These are phyloP conservation scores for Rhabdomys dilectus DNA, from an alignment of 2,113 vertebrate species.

Conservation along the genomic window DNA sequence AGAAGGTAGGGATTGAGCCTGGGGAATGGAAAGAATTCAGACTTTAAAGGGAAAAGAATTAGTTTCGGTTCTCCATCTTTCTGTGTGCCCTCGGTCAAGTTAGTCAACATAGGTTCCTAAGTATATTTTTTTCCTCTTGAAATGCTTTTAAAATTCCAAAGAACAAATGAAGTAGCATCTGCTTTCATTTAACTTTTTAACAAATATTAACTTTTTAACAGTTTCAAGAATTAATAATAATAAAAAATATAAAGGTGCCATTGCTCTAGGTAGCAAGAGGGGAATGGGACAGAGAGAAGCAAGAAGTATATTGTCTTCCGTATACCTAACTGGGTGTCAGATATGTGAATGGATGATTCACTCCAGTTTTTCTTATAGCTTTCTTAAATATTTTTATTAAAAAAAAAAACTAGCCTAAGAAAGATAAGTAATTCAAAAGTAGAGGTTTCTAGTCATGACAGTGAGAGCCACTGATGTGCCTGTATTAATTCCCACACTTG, in stretches of 20 bases:
- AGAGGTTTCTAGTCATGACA: slow-evolving; percentile 25
- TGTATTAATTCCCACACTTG: not conserved
- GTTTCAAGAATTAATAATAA: slow-evolving; percentile 9
- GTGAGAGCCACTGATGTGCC: not conserved
- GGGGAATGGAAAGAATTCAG: not conserved
- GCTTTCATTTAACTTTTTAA: slow-evolving; percentile 13
- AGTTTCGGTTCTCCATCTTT: not conserved
- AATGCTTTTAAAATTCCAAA: slow-evolving; percentile 51
- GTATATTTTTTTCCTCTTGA: slow-evolving; percentile 53
- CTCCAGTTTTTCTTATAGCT: not conserved
- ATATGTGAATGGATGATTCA: not conserved
- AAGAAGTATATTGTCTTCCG: not conserved
- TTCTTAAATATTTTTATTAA: slow-evolving; percentile 23
- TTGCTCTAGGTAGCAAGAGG: not conserved
- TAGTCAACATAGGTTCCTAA: slow-evolving; percentile 52
- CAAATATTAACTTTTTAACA: slow-evolving; percentile 12
- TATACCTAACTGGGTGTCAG: not conserved
- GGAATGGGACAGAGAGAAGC: not conserved
- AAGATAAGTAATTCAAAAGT: slow-evolving; percentile 50
- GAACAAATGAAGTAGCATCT: slow-evolving; percentile 40
- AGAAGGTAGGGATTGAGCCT: no score
- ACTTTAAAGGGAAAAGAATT: not conserved
- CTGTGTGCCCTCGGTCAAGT: slow-evolving; percentile 12
- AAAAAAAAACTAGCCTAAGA: not conserved
- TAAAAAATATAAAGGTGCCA: not conserved